Evolutionary conservation across 2,888 invertebrate species (phyloP).

Genomic region (Synanthedon formicaeformis): DNA sequence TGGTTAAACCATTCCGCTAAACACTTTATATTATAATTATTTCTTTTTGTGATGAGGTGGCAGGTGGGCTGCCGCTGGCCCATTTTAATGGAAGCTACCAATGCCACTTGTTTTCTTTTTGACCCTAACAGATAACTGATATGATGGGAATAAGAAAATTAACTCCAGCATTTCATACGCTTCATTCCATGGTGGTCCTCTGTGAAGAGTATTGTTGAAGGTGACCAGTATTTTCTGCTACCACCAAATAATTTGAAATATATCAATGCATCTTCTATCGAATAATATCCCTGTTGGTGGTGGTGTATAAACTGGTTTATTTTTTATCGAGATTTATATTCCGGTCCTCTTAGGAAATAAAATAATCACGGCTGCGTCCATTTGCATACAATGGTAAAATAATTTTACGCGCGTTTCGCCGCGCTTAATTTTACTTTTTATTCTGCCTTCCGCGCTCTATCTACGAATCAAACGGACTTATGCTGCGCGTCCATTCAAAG

Average conservation of each 20-base stretch:
- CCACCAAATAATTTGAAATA: background rate
- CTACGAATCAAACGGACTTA: conserved; percentile 64
- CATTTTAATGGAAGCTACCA: too few relatives aligned
- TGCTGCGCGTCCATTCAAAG: conserved; percentile 49
- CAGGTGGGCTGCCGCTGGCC: too few relatives aligned
- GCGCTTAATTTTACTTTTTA: conserved; percentile 69
- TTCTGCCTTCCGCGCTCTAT: conserved; percentile 64
- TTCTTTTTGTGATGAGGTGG: too few relatives aligned
- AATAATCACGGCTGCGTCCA: conserved; percentile 65
- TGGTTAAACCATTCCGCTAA: too few relatives aligned
- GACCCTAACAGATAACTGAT: too few relatives aligned
- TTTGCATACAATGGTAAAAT: conserved; percentile 72
- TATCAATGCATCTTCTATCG: conserved; percentile 39
- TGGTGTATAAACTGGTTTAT: conserved; percentile 34
- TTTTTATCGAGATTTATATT: conserved; percentile 64
- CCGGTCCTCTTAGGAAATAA: conserved; percentile 66
- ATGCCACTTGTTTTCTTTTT: too few relatives aligned
- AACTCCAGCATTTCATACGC: too few relatives aligned
- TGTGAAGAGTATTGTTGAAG: too few relatives aligned
- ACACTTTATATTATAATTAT: too few relatives aligned
- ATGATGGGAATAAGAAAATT: too few relatives aligned
- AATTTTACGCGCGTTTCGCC: conserved; percentile 71
- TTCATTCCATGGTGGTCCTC: too few relatives aligned
- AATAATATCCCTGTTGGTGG: conserved; percentile 29
- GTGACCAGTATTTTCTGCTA: too few relatives aligned